Evolutionary conservation across 2,888 invertebrate genomes (phyloP).

Genomic region (Allygus modestus): DNA sequence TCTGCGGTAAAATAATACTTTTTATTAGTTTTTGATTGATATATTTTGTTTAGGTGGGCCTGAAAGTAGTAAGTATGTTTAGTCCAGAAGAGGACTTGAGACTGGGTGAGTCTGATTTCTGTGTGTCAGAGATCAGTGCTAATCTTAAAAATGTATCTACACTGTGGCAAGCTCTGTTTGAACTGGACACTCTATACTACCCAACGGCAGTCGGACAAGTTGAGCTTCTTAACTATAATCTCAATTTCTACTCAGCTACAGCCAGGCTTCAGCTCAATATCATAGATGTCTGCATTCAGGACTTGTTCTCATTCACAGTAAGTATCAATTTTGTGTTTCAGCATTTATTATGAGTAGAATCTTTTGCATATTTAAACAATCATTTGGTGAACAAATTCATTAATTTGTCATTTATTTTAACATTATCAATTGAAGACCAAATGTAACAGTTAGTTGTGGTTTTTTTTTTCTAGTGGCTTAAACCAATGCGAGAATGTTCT

Average conservation of each 20-base stretch:
- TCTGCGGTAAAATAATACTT: too few relatives aligned
- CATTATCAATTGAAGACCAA: too few relatives aligned
- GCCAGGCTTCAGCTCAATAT: constrained; percentile 76
- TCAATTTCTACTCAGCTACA: constrained; percentile 71
- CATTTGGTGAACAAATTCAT: too few relatives aligned
- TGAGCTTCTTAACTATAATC: constrained; percentile 74
- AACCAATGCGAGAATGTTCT: too few relatives aligned
- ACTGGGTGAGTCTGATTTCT: constrained; percentile 34
- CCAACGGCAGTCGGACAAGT: constrained; percentile 78
- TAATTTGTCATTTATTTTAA: too few relatives aligned
- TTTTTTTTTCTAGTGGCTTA: too few relatives aligned
- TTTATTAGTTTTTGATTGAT: neutral
- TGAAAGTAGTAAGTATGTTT: constrained; percentile 71
- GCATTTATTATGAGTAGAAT: neutral
- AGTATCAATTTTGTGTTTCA: constrained; percentile 67
- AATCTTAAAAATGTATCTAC: neutral
- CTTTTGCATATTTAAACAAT: too few relatives aligned
- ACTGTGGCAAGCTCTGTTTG: constrained; percentile 76
- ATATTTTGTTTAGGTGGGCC: constrained; percentile 74
- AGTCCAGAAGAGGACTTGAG: constrained; percentile 66
- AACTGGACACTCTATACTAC: constrained; percentile 78
- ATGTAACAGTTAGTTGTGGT: too few relatives aligned
- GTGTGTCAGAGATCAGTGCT: neutral
- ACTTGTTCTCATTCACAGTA: constrained; percentile 79
- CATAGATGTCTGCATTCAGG: constrained; percentile 78